Evolutionary conservation across 2,888 invertebrate genomes (phyloP).

Genomic region (Tetanocera ferruginea): DNA sequence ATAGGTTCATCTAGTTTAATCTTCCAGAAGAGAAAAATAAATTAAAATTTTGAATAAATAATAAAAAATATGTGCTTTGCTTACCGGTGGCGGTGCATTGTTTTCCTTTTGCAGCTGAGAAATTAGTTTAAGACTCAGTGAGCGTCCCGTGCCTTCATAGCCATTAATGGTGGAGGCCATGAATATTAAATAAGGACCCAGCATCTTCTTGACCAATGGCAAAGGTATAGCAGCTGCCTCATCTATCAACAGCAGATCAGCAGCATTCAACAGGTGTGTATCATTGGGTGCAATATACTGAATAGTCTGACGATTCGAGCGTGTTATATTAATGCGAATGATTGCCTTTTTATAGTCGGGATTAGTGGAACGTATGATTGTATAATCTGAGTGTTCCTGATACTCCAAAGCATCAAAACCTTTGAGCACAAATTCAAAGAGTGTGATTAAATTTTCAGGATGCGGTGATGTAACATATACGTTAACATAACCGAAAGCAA

Average conservation of each 20-base stretch:
- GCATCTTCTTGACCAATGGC: constrained; percentile 88
- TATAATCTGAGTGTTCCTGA: constrained; percentile 96
- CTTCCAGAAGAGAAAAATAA: constrained; percentile 65
- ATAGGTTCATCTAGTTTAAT: constrained; percentile 94
- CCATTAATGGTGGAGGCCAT: constrained; percentile 98
- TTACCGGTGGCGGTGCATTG: constrained; percentile 75
- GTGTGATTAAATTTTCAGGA: constrained; percentile 96
- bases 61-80: constrained; percentile 38
- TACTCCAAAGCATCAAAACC: constrained; percentile 94
- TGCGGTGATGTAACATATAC: constrained; percentile 98
- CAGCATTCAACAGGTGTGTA: constrained; percentile 88
- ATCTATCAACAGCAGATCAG: constrained; percentile 95
- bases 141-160: constrained; percentile 98
- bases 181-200: constrained; percentile 93
- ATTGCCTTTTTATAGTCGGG: constrained; percentile 97
- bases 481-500: constrained; percentile 86
- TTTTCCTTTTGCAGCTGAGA: constrained; percentile 83
- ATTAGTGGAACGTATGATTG: constrained; percentile 93
- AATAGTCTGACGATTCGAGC: constrained; percentile 92
- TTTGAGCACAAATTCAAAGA: constrained; percentile 97
- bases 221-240: constrained; percentile 99
- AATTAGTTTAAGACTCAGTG: constrained; percentile 93
- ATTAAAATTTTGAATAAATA: background rate
- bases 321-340: constrained; percentile 90
- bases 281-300: constrained; percentile 98